Conservation (phyloP, 92 coral and sea anemone genomes). For the Nematostella vectensis region DNA sequence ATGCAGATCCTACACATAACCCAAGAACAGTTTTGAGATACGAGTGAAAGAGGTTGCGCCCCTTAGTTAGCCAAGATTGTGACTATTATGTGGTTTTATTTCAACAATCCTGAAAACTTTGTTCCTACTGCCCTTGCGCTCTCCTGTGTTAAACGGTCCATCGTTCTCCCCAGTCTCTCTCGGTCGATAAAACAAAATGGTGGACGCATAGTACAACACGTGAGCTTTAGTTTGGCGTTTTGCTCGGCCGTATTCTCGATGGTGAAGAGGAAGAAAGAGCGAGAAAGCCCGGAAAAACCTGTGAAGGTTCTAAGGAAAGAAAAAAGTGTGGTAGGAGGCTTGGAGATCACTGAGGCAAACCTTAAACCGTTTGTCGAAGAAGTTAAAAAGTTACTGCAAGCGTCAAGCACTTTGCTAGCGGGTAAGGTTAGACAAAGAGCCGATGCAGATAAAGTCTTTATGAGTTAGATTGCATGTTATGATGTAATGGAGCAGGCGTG, state of each 20-base stretch:
- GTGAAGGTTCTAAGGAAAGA: slow-evolving; percentile 8
- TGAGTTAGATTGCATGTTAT: too few species aligned
- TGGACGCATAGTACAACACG: slow-evolving; percentile 3
- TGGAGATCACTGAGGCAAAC: not conserved
- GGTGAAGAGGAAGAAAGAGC: slow-evolving; percentile 13
- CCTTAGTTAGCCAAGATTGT: too few species aligned
- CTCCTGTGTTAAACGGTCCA: not conserved
- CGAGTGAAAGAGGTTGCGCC: too few species aligned
- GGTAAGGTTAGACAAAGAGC: not conserved
- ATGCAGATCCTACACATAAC: too few species aligned
- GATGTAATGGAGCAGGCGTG: too few species aligned
- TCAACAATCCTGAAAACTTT: too few species aligned
- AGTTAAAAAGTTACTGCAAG: slow-evolving; percentile 8
- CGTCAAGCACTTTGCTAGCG: slow-evolving; percentile 7
- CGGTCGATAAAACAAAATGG: slow-evolving; percentile 1
- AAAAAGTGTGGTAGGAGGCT: not conserved
- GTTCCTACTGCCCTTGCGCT: too few species aligned
- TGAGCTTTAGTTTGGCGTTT: not conserved
- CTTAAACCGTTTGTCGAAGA: slow-evolving; percentile 8
- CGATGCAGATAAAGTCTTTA: not conserved
- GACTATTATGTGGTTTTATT: too few species aligned
- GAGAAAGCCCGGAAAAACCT: slow-evolving; percentile 6
- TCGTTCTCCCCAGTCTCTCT: too few species aligned
- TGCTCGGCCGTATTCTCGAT: not conserved
- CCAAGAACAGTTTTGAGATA: too few species aligned